Base-by-base conservation (phyloP, 2,797 vertebrate genomes). In the Perodicticus potto region DNA sequence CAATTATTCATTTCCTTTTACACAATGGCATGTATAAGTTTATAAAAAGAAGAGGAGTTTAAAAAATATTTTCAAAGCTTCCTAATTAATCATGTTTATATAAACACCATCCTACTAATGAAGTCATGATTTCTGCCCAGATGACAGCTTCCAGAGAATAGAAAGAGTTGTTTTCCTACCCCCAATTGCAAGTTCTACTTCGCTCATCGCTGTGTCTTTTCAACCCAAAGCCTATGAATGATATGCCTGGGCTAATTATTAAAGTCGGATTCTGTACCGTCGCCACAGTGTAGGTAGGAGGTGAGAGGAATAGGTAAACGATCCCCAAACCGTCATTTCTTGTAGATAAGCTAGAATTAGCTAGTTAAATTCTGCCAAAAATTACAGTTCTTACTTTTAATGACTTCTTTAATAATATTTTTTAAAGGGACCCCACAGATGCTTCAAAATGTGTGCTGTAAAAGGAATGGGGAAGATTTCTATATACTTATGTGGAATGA, bases 361-460 rank as follows among this genome's bases (percentile, higher is more conserved):
- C 61, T 72, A 32, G 77, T 57, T 92, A n/a, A 73, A 67, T 59
- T 92, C 91, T 91, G 63, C 65, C 80, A 74, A 89, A 43, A 74
- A 55, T 78, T 84, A 65, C 6, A 72, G 63, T 94, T 84, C 74
- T 80, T 23, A 78, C 77, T 86, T 95, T 92, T 92, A 74, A 78
- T 93, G 37, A 82, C 22, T 94, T 88, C 37, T 59, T 93, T 74
- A 93, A 85, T 90, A 72, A 69, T 77, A 25, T 43, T 89, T 91
- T 91, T 82, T 61, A 59, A 93, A 89, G 76, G 53, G 49, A 89
- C 27, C 82, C n/a, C 34, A 77, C 3, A 37, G 74, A 81, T 89
- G 37, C 67, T 82, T 89, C 53, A 37, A 94, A 87, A 74, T 65
- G 27, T 43, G 34, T 74, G 7, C 67, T 65, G 5, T 29, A 32